Evolutionary conservation across 2,888 invertebrate species (phyloP).

Genomic region (Thumatha senex): DNA sequence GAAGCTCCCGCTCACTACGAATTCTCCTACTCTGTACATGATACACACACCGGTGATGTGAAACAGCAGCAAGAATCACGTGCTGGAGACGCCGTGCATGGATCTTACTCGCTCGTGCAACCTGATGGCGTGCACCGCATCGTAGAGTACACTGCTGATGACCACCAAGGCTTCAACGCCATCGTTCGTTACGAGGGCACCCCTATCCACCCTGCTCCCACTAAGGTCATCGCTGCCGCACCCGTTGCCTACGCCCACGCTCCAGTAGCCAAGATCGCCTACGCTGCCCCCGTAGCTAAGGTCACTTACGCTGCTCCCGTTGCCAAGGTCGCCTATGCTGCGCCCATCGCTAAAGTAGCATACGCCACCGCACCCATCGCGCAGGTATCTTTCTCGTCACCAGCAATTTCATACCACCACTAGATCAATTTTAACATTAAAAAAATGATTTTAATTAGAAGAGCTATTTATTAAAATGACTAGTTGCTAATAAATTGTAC

Average conservation of each 20-base stretch:
- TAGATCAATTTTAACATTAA: constrained; percentile 33
- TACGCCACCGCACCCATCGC: constrained; percentile 42
- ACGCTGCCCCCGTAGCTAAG: constrained; percentile 35
- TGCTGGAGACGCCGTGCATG: constrained; percentile 69
- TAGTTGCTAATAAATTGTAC: constrained; percentile 37
- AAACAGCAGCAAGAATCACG: constrained; percentile 76
- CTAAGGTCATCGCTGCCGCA: constrained; percentile 44
- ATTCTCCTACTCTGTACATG: constrained; percentile 74
- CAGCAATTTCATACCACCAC: constrained; percentile 69
- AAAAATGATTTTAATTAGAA: constrained; percentile 6
- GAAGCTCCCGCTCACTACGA: constrained; percentile 72
- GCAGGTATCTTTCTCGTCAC: constrained; percentile 66
- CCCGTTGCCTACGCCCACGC: constrained; percentile 38
- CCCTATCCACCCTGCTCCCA: constrained; percentile 42
- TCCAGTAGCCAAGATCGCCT: constrained; percentile 31
- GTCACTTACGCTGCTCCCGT: constrained; percentile 41
- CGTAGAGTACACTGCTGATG: constrained; percentile 74
- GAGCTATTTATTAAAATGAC: constrained; percentile 20
- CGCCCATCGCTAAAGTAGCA: constrained; percentile 44
- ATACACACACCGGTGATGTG: constrained; percentile 70
- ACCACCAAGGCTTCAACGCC: constrained; percentile 73
- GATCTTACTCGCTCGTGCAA: constrained; percentile 75
- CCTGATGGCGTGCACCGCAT: constrained; percentile 75
- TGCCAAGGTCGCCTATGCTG: constrained; percentile 47
- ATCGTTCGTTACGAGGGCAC: constrained; percentile 71